These are phyloP conservation scores for Amniataba percoides DNA, from an alignment of 2,797 vertebrate species.

Conservation along the genomic window DNA sequence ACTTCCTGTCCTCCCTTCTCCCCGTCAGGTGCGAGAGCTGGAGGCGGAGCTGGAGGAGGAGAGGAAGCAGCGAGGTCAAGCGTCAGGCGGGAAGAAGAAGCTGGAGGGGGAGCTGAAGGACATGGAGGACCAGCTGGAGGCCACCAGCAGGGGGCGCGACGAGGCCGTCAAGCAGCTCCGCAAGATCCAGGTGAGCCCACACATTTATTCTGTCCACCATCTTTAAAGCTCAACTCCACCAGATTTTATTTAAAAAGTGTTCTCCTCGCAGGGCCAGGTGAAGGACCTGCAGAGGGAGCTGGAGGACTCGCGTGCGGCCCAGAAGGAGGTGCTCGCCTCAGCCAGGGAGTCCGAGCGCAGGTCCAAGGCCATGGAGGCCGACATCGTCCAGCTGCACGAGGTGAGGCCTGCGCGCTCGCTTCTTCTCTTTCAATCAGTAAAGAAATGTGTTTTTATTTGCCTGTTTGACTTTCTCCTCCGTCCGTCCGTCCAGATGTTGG, in stretches of 20 bases:
- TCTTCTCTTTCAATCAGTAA: background rate
- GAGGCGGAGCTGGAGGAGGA: slow-evolving; percentile 97
- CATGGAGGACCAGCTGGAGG: slow-evolving; percentile 93
- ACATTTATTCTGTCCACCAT: background rate
- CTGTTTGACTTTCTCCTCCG: background rate
- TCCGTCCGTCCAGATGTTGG: slow-evolving; percentile 75
- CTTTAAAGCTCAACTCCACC: background rate
- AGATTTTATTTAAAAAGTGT: background rate
- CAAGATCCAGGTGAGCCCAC: slow-evolving; percentile 89
- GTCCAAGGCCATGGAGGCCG: slow-evolving; percentile 92
- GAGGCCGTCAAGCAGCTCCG: slow-evolving; percentile 95
- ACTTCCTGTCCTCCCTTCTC: background rate
- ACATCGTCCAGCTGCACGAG: slow-evolving; percentile 94
- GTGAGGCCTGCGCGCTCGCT: slow-evolving; percentile 70
- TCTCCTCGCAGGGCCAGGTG: slow-evolving; percentile 89
- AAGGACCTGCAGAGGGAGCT: slow-evolving; percentile 97
- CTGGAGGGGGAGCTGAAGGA: slow-evolving; percentile 95
- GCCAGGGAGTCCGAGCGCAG: slow-evolving; percentile 96
- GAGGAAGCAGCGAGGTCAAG: slow-evolving; percentile 90
- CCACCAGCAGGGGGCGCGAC: slow-evolving; percentile 90
- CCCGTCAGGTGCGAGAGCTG: slow-evolving; percentile 91
- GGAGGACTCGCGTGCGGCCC: slow-evolving; percentile 91
- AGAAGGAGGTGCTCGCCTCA: slow-evolving; percentile 92
- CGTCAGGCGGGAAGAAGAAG: slow-evolving; percentile 92
- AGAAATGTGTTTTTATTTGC: too few species aligned